phyloP scores from a whole-genome alignment of 2,888 invertebrate species.

The Ormyrus thymus region DNA sequence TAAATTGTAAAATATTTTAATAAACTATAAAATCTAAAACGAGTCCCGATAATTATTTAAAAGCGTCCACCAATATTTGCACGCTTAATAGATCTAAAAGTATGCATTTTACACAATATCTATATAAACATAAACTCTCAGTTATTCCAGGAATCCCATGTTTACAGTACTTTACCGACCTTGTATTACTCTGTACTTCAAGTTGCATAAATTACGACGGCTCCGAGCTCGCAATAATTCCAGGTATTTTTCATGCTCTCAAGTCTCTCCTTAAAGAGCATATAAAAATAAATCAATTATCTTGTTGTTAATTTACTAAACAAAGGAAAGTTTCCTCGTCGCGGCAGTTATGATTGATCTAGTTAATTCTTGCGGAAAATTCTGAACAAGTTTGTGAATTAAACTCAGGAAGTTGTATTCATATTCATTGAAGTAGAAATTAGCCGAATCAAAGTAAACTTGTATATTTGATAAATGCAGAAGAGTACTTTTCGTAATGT shows the following conservation, averaged over 20 bases:
- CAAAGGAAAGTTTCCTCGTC: not conserved
- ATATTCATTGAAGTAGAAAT: not conserved
- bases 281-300: not conserved
- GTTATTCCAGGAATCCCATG: constrained; percentile 33
- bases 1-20: no score
- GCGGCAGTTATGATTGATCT: not conserved
- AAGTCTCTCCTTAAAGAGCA: no score
- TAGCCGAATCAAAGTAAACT: not conserved
- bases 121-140: constrained; percentile 1
- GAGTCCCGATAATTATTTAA: no score
- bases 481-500: no score
- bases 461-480: no score
- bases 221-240: not conserved
- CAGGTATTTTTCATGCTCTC: no score
- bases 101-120: no score
- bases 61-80: no score
- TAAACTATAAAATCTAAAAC: no score
- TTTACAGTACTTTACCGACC: constrained; percentile 35
- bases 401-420: constrained; percentile 1
- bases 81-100: no score
- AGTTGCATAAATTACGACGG: constrained; percentile 33
- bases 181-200: constrained; percentile 28
- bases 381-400: not conserved
- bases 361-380: not conserved
- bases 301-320: not conserved